Evolutionary conservation across 53 echinoderm and acorn worm species (phyloP).

Genomic region (Paracentrotus lividus): DNA sequence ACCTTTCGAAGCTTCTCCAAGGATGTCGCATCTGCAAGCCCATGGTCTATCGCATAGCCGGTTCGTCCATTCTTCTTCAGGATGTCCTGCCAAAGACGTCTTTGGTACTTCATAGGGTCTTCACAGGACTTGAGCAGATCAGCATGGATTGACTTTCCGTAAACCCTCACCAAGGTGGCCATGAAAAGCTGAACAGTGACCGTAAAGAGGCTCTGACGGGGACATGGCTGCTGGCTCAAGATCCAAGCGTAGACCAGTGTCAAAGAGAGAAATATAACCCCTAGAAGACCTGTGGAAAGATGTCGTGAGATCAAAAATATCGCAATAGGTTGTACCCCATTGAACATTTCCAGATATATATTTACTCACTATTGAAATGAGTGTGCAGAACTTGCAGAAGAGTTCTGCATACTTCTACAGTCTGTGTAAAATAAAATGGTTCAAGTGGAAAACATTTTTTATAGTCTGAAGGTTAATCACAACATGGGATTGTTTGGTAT

Average conservation of each 20-base stretch:
- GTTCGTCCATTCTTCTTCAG: slow-evolving; percentile 71
- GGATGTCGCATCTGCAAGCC: slow-evolving; percentile 65
- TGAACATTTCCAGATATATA: no score
- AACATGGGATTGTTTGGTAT: no score
- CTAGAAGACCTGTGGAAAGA: neutral
- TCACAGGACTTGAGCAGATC: slow-evolving; percentile 2
- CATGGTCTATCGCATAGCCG: slow-evolving; percentile 69
- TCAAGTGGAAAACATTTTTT: no score
- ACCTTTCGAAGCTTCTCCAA: slow-evolving; percentile 70
- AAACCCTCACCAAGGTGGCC: neutral
- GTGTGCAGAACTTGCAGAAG: no score
- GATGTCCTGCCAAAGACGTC: slow-evolving; percentile 67
- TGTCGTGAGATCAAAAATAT: neutral
- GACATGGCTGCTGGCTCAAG: neutral
- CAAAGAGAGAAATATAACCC: neutral
- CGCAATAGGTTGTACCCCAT: no score
- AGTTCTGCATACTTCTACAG: no score
- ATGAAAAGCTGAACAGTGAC: slow-evolving; percentile 6
- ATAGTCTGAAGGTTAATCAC: no score
- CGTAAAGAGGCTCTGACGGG: neutral
- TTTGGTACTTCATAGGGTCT: slow-evolving; percentile 72
- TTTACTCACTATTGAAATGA: no score
- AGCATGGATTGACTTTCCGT: slow-evolving; percentile 3
- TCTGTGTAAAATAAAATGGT: no score
- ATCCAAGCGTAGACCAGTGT: neutral